A percentile compares a stretch with the other conserved stretches of the same genome.
phyloP scores from a whole-genome alignment of 2,888 invertebrate species.

The Callinectes sapidus region DNA sequence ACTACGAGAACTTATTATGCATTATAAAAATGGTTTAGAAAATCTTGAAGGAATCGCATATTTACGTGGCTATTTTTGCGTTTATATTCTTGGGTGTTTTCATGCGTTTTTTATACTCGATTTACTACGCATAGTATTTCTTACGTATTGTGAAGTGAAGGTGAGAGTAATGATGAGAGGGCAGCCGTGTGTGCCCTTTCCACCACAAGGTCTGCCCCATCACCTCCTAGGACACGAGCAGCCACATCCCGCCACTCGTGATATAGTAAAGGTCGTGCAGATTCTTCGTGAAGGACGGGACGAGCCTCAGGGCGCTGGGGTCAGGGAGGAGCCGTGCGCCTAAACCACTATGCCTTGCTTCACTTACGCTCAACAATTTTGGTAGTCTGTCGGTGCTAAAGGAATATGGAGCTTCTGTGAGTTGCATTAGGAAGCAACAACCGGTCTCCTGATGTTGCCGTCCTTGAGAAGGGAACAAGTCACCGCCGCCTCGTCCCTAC shows the following conservation, averaged over 20 bases:
- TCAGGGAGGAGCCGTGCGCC: slow-evolving; percentile 4
- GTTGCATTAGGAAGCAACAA: background rate
- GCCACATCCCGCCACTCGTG: slow-evolving; percentile 21
- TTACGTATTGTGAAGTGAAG: background rate
- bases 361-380: too few species aligned
- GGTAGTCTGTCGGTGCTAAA: background rate
- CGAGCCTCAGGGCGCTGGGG: slow-evolving; percentile 18
- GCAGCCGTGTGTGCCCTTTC: background rate
- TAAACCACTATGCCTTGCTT: background rate
- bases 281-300: slow-evolving; percentile 38
- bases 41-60: background rate
- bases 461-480: slow-evolving; percentile 11
- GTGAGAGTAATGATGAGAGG: background rate
- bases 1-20: background rate
- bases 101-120: background rate
- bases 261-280: slow-evolving; percentile 40
- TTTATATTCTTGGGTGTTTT: background rate
- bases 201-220: background rate
- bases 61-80: background rate
- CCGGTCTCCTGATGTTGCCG: background rate
- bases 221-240: slow-evolving; percentile 16
- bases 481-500: background rate
- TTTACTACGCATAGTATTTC: background rate
- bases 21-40: background rate
- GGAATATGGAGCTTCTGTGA: background rate